Evolutionary conservation across 2,113 vertebrate species (phyloP).

Genomic region (Bucco capensis): DNA sequence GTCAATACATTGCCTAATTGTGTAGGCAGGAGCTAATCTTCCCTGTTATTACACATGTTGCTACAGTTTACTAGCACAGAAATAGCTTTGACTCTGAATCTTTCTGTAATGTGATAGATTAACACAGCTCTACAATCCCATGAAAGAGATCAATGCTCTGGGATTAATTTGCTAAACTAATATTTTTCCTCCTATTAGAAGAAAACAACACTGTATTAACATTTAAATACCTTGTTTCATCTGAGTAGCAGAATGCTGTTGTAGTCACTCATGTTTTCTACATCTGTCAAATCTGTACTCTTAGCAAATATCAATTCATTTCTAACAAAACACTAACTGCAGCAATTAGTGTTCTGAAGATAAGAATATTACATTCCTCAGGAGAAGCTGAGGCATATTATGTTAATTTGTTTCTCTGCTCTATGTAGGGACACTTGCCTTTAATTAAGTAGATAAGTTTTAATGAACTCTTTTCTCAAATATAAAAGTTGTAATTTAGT

Average conservation of each 20-base stretch:
- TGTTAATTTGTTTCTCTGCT: constrained; percentile 32
- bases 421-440: background rate
- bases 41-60: background rate
- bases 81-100: background rate
- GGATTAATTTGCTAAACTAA: constrained; percentile 14
- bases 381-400: background rate
- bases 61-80: background rate
- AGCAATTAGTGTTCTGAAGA: constrained; percentile 33
- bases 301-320: background rate
- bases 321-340: constrained; percentile 35
- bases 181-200: background rate
- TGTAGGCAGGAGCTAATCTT: constrained; percentile 5
- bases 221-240: constrained; percentile 28
- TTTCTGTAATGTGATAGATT: background rate
- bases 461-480: constrained; percentile 8
- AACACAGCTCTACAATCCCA: background rate
- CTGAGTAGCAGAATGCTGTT: background rate
- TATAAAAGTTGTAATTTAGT: background rate
- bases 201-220: background rate
- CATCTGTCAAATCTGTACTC: background rate
- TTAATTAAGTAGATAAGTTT: constrained; percentile 47
- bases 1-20: background rate
- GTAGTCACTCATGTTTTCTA: background rate
- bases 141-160: background rate
- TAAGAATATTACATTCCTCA: constrained; percentile 9